Base-by-base conservation (phyloP, 2,113 vertebrate species). In the Dipodomys ordii region DNA sequence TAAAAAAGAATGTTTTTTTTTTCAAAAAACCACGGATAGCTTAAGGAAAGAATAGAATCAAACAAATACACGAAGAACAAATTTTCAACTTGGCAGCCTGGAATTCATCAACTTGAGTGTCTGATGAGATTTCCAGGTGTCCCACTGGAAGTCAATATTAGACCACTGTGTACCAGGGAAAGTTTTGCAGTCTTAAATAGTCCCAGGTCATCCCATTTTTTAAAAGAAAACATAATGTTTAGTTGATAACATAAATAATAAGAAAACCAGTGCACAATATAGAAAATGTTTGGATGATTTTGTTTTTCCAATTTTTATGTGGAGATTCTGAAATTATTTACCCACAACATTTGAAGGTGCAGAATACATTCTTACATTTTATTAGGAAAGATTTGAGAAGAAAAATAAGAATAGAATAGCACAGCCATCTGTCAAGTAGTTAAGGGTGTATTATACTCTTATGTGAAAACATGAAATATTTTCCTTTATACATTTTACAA, bases 41-140 rank as follows among this genome's bases (percentile, higher is more conserved):
- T 72, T 62, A 88, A 92, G 68, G 60, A 22, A 83, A 89, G 60
- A 80, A 60, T 7, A 85, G 20, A 88, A 83, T 83, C 19, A 65
- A 72, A 49, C 92, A 28, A 57, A 4, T 64, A 8, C 12, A 44
- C 35, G 35, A 72, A 94, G 22, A 87, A 32, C 15, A 95, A 76
- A 74, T 80, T 72, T 83, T 92, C 64, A 35, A 46, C 23, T 35
- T 16, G 32, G 44, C 2, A 22, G 25, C 22, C 72, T 89, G 18
- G 28, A 94, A 91, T 18, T 20, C 11, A 28, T 80, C 22, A 65
- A 5, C 1, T 23, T 12, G n/a, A 11, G 11, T 77, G 82, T 86
- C 87, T 92, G 49, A 94, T 91, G 87, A 95, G 67, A 73, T 95
- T 92, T 81, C 35, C 76, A 93, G 53, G 64, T 60, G 30, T 72